Evolutionary conservation across 2,113 vertebrate genomes (phyloP).

Genomic region (Dromiciops gliroides): DNA sequence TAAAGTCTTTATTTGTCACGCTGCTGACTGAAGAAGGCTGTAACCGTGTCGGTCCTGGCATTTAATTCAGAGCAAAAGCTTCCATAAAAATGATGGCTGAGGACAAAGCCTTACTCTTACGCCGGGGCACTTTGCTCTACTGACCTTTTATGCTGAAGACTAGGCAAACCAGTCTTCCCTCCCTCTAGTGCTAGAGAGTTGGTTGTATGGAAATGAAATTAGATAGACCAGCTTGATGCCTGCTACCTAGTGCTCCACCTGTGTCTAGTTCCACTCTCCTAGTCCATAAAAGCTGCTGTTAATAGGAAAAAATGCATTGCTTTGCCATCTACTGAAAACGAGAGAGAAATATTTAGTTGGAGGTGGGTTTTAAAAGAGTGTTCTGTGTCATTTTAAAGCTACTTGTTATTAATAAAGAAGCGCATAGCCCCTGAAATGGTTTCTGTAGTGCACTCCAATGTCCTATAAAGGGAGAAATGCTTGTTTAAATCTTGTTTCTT

Average conservation of each 20-base stretch:
- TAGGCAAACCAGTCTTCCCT: neutral
- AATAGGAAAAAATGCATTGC: neutral
- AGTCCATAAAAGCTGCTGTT: neutral
- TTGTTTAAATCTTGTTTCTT: neutral
- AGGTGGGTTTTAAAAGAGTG: neutral
- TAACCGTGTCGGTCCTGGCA: slow-evolving; percentile 24
- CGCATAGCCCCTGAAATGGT: neutral
- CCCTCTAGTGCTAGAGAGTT: neutral
- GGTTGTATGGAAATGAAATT: neutral
- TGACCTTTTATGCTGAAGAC: neutral
- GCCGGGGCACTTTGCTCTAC: slow-evolving; percentile 23
- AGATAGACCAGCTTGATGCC: neutral
- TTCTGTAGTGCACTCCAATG: neutral
- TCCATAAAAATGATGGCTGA: neutral
- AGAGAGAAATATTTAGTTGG: neutral
- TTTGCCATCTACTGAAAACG: neutral
- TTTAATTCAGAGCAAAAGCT: slow-evolving; percentile 53
- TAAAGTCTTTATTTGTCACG: slow-evolving; percentile 62
- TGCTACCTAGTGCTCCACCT: neutral
- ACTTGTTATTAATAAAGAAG: neutral
- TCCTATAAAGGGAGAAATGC: neutral
- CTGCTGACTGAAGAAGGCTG: slow-evolving; percentile 27
- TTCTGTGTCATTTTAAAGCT: neutral
- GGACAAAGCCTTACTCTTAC: slow-evolving; percentile 69
- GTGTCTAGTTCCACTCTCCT: neutral